phyloP scores from a whole-genome alignment of 1,140 invertebrate genomes.

The Saxidomus purpurata region DNA sequence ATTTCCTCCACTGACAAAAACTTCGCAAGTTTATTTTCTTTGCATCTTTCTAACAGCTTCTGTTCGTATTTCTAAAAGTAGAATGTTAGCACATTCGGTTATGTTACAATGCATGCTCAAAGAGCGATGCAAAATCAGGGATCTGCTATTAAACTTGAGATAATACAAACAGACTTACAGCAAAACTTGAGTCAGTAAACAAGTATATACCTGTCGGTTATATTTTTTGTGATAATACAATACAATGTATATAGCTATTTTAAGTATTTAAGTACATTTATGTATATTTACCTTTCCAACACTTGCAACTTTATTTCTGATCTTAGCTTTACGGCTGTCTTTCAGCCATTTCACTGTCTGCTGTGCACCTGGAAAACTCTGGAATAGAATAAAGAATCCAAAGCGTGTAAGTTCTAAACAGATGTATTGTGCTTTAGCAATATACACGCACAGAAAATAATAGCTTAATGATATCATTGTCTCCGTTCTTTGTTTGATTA shows the following conservation, averaged over 20 bases:
- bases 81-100: neutral
- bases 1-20: neutral
- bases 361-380: neutral
- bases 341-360: conserved; percentile 24
- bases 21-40: neutral
- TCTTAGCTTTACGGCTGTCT: neutral
- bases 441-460: too few species aligned
- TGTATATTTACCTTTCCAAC: neutral
- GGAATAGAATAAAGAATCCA: neutral
- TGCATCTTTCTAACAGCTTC: neutral
- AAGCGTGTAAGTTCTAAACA: neutral
- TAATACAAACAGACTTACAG: too few species aligned
- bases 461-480: too few species aligned
- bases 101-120: neutral
- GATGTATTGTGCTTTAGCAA: too few species aligned
- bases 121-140: too few species aligned
- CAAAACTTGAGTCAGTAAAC: too few species aligned
- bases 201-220: too few species aligned
- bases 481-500: too few species aligned
- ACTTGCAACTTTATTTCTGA: neutral
- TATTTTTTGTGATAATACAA: too few species aligned
- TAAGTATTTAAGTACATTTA: too few species aligned
- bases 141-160: too few species aligned
- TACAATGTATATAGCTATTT: too few species aligned
- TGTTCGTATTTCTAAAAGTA: neutral